Evolutionary conservation across 2,888 invertebrate genomes (phyloP), one percentile per base, ranked within the genome.

Genomic region (Drosophila ezoana): DNA sequence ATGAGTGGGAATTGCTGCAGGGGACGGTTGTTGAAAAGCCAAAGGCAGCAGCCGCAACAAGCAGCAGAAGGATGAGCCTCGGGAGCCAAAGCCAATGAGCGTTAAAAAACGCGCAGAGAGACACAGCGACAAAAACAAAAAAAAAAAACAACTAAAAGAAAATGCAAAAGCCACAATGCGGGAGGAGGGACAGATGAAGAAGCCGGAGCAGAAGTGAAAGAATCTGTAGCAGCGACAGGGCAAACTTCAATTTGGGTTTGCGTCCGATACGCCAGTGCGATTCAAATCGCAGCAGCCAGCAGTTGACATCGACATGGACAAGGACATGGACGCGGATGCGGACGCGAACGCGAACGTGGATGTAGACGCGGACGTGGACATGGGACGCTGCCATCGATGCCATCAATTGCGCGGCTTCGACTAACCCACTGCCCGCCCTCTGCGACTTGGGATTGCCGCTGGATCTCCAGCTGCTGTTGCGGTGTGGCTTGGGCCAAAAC

Each of bases 191-290:
- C 18, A 16, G 28, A 10, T 2, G 14, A 32, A 33, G 23, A 8
- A 44, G 44, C 28, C 35, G 53, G 8, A 28, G 57, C 47, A 61
- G 52, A 35, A 40, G 56, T 45, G 51, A 16, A 59, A 41, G 75
- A 76, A 63, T 63, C 67, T 51, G 65, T 59, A 59, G 66, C 67
- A 56, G 71, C 76, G 71, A 74, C 52, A 64, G 72, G 43, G 47
- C 72, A 72, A 83, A 83, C 83, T 87, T 84, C 83, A 84, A 87
- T 83, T 83, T 84, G 85, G 83, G 81, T 72, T 72, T 76, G 66
- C 62, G 64, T 63, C 63, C 66, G 59, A 23, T 65, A 62, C 70
- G 66, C 70, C 71, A 77, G 73, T 84, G 87, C 81, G 87, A 87
- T 83, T 83, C 85, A 87, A 83, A 83, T 83, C 87, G 84, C 81